These are phyloP conservation scores for Heliangelus exortis DNA, from an alignment of 2,797 vertebrate genomes.

Conservation along the genomic window DNA sequence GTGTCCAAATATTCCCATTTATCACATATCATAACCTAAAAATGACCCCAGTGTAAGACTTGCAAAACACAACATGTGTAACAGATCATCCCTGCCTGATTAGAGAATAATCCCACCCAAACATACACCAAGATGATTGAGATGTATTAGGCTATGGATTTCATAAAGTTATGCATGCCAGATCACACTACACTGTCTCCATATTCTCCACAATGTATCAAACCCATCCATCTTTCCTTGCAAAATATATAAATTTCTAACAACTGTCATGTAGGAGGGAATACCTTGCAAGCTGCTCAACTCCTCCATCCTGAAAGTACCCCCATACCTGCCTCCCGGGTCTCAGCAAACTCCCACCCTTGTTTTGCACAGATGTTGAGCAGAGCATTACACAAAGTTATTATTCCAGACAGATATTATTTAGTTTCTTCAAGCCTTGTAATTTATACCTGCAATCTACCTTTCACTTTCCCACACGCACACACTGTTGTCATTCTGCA, in stretches of 20 bases:
- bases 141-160: neutral
- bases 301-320: neutral
- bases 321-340: neutral
- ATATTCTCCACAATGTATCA: neutral
- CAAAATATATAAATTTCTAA: neutral
- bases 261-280: neutral
- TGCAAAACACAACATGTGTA: neutral
- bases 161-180: neutral
- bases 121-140: neutral
- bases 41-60: neutral
- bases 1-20: neutral
- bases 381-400: neutral
- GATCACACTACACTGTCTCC: neutral
- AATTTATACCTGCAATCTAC: slow-evolving; percentile 3
- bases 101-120: neutral
- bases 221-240: neutral
- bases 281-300: neutral
- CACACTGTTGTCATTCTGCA: neutral
- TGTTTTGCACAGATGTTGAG: neutral
- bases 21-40: neutral
- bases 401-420: neutral
- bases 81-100: neutral
- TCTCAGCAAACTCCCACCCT: neutral
- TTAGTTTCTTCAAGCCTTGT: neutral
- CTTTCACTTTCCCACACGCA: slow-evolving; percentile 11